phyloP scores from a whole-genome alignment of 2,888 invertebrate species.

The Drosophila tanythrix region DNA sequence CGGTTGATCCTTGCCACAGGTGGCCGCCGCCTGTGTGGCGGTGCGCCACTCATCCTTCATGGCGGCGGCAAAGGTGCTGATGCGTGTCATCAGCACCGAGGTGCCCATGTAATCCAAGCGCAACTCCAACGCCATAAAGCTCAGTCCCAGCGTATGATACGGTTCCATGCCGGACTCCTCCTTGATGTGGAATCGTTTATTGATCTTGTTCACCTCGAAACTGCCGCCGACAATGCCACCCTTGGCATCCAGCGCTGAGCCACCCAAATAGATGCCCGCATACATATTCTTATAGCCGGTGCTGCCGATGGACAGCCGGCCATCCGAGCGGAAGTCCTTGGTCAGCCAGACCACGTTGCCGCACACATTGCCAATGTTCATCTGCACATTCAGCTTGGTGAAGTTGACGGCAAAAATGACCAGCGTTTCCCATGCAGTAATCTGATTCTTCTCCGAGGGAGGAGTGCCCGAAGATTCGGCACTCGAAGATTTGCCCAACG shows the following conservation, averaged over 20 bases:
- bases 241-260: slow-evolving; percentile 96
- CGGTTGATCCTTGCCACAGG: slow-evolving; percentile 63
- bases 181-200: slow-evolving; percentile 94
- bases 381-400: slow-evolving; percentile 97
- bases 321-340: slow-evolving; percentile 95
- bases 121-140: slow-evolving; percentile 93
- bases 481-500: slow-evolving; percentile 87
- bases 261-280: slow-evolving; percentile 93
- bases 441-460: slow-evolving; percentile 87
- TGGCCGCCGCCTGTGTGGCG: slow-evolving; percentile 67
- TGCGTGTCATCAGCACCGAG: slow-evolving; percentile 95
- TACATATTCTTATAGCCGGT: slow-evolving; percentile 97
- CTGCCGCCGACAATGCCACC: slow-evolving; percentile 99
- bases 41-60: slow-evolving; percentile 95
- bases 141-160: slow-evolving; percentile 93
- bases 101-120: slow-evolving; percentile 99
- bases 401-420: slow-evolving; percentile 98
- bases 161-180: slow-evolving; percentile 96
- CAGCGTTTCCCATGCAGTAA: slow-evolving; percentile 96
- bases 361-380: slow-evolving; percentile 99
- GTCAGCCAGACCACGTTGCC: slow-evolving; percentile 98
- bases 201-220: slow-evolving; percentile 95
- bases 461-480: slow-evolving; percentile 87
- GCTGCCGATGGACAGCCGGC: slow-evolving; percentile 96
- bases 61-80: slow-evolving; percentile 92